Conservation (phyloP, 2,113 vertebrate genomes). For the Clarias magur region DNA sequence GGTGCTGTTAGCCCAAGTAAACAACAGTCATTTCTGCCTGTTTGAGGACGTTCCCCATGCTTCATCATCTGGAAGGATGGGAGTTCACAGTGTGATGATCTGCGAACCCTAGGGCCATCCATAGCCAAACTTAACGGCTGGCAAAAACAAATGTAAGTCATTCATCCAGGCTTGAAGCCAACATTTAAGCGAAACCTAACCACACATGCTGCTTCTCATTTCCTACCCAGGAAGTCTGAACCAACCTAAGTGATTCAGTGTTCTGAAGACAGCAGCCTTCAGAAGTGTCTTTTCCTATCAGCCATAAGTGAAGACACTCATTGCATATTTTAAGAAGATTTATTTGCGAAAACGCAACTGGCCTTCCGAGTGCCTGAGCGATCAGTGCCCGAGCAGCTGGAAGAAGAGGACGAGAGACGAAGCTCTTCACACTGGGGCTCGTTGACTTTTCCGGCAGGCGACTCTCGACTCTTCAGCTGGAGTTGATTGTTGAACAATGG, state of each 20-base stretch:
- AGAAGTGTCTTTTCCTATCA: background rate
- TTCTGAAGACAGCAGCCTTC: constrained; percentile 7
- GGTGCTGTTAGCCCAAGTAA: background rate
- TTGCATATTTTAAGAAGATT: constrained; percentile 3
- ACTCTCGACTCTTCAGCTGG: constrained; percentile 36
- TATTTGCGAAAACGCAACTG: constrained; percentile 1
- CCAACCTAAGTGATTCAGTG: constrained; percentile 16
- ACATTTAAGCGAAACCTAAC: background rate
- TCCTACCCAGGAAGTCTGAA: constrained; percentile 10
- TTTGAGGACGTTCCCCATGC: background rate
- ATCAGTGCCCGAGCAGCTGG: constrained; percentile 10
- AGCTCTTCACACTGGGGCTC: constrained; percentile 27
- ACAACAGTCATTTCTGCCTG: background rate
- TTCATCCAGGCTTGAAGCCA: background rate
- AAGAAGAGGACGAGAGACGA: background rate
- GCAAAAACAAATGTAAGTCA: background rate
- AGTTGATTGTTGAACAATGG: constrained; percentile 42
- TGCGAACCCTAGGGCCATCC: background rate
- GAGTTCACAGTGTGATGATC: constrained; percentile 6
- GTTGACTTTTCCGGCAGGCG: constrained; percentile 33
- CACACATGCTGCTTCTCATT: constrained; percentile 12
- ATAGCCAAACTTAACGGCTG: background rate
- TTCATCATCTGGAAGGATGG: background rate
- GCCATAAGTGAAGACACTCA: background rate
- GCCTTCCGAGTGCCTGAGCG: background rate